Conservation (phyloP, 1,140 invertebrate species). For the Caenorhabditis brenneri region DNA sequence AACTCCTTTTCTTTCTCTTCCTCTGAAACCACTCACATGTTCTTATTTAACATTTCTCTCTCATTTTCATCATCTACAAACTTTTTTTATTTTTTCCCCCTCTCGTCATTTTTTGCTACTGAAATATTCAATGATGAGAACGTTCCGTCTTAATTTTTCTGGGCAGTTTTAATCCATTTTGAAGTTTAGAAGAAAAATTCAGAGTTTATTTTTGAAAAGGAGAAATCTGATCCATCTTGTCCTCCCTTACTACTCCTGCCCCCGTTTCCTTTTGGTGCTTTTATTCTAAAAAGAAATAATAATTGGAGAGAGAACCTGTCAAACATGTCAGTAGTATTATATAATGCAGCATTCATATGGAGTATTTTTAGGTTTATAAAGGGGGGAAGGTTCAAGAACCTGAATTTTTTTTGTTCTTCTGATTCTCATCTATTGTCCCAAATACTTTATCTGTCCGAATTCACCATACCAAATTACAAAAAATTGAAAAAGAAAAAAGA, state of each 20-base stretch:
- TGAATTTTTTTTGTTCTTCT: too few species aligned
- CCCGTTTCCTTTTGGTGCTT: not conserved
- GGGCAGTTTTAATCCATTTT: too few species aligned
- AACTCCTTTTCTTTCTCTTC: too few species aligned
- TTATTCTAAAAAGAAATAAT: slow-evolving; percentile 2
- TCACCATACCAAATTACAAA: too few species aligned
- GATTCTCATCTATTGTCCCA: too few species aligned
- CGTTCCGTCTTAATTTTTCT: too few species aligned
- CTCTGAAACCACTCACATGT: not conserved
- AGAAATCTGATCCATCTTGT: slow-evolving; percentile 18
- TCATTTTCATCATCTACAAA: slow-evolving; percentile 20
- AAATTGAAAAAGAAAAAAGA: slow-evolving; percentile 21
- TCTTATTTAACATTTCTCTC: too few species aligned
- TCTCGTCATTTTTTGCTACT: not conserved
- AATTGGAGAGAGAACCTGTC: not conserved
- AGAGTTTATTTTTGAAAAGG: not conserved
- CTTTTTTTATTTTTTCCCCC: not conserved
- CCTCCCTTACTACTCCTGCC: not conserved
- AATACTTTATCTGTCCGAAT: too few species aligned
- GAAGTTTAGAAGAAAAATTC: not conserved
- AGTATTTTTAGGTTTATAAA: not conserved
- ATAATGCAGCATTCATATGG: too few species aligned
- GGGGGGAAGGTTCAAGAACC: not conserved
- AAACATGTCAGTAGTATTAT: slow-evolving; percentile 14
- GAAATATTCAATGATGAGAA: slow-evolving; percentile 27